Evolutionary conservation across 2,888 invertebrate species (phyloP), one percentile per base, ranked within the genome.

Genomic region (Acrobeloides nanus): DNA sequence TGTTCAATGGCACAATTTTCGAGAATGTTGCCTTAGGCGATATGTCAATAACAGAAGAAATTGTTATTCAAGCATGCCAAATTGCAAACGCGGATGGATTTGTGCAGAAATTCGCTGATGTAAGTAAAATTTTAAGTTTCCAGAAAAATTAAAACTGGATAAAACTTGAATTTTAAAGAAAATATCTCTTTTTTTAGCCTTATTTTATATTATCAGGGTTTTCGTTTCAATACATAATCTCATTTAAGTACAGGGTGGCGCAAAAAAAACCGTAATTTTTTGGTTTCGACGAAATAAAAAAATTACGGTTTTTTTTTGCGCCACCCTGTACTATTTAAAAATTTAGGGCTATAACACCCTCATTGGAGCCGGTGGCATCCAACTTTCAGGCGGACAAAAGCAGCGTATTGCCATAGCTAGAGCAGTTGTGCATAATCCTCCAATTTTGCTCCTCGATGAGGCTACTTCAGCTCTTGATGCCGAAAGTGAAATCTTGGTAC

Each of bases 11-110:
- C 18, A 63, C 65, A 10, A 55, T 68, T 20, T 58, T 53, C n/a
- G 87, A 90, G 2, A 60, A 57, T 39, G 45, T 57, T 12, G 18
- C 33, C 12, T 38, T 57, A 12, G 68, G 68, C 37, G 55, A 55
- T n/a, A 55, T 57, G 7, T 43, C 18, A 2, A 53, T 59, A n/a
- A 52, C 61, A 0, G 27, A 48, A 26, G 59, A 61, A 21, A 43
- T 64, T 33, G 63, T 67, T 49, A 48, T 60, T 23, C 49, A 56
- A 27, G 64, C 58, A 8, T 69, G 68, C 39, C 55, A 58, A 25
- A 61, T 61, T 60, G 66, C 68, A 2, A 53, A 68, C 50, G 68
- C 68, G 1, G 61, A 68, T 37, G 65, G 62, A 10, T 68, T 68
- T 48, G 63, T 68, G 26, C 38, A 44, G 38, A 66, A 61, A 24